A percentile compares a stretch with the other conserved stretches of the same genome.
Conservation (phyloP, 2,888 invertebrate genomes). For the Nyleta sp. region DNA sequence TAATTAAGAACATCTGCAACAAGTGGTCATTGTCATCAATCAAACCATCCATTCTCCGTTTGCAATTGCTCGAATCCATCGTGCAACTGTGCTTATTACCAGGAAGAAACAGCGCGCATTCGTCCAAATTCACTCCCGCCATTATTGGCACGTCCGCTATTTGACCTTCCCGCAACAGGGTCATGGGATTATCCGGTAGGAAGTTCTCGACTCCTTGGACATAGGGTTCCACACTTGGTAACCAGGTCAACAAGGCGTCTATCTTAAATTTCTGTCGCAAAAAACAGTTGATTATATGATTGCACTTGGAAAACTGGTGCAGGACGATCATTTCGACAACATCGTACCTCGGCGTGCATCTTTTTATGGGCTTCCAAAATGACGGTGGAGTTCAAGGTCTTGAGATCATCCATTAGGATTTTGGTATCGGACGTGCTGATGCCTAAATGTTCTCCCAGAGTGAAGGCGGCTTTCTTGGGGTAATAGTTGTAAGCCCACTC, state of each 20-base stretch:
- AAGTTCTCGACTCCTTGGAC: constrained; percentile 75
- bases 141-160: constrained; percentile 76
- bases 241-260: constrained; percentile 66
- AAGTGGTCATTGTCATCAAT: too few species aligned
- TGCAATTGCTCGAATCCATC: too few species aligned
- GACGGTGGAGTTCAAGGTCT: constrained; percentile 69
- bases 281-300: too few species aligned
- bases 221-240: constrained; percentile 75
- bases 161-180: constrained; percentile 73
- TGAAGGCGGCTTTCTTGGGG: constrained; percentile 74
- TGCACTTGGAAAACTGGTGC: too few species aligned
- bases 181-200: constrained; percentile 76
- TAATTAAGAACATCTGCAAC: too few species aligned
- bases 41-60: too few species aligned
- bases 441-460: constrained; percentile 75
- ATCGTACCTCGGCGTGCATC: constrained; percentile 36
- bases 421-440: constrained; percentile 73
- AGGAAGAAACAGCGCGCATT: constrained; percentile 68
- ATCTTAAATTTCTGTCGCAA: neutral
- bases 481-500: constrained; percentile 73
- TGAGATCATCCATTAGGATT: constrained; percentile 73
- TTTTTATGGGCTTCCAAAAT: constrained; percentile 69
- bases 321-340: neutral
- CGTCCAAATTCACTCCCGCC: constrained; percentile 72
- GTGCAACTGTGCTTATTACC: too few species aligned